A percentile compares a stretch with the other conserved stretches of the same genome.
phyloP scores from a whole-genome alignment of 1,140 invertebrate genomes.

The Hyposmocoma kahamanoa region DNA sequence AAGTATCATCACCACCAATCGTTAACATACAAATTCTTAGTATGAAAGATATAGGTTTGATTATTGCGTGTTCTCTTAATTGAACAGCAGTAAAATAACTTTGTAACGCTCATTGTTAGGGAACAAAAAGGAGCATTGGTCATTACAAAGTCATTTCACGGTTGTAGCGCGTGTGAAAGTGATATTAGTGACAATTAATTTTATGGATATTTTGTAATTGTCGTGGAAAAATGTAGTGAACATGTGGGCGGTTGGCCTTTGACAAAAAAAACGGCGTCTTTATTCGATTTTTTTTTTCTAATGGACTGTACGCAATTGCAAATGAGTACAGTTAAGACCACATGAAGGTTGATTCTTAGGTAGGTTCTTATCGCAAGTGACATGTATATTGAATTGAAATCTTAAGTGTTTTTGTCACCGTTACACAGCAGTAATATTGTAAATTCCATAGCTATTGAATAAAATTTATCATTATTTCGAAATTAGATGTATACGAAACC shows the following conservation, averaged over 20 bases:
- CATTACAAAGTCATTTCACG: conserved; percentile 32
- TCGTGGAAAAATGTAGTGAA: conserved; percentile 40
- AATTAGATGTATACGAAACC: too few relatives aligned
- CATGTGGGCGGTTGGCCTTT: conserved; percentile 29
- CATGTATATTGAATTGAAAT: background rate
- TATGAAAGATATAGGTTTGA: too few relatives aligned
- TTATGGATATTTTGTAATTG: conserved; percentile 47
- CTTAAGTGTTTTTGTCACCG: background rate
- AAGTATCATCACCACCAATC: background rate
- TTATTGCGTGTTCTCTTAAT: too few relatives aligned
- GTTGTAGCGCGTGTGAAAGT: conserved; percentile 42
- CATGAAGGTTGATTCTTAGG: background rate
- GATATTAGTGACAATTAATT: conserved; percentile 50
- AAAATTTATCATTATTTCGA: too few relatives aligned
- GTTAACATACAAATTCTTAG: background rate
- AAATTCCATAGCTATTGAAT: too few relatives aligned
- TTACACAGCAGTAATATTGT: conserved; percentile 3
- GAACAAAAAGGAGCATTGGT: conserved; percentile 30
- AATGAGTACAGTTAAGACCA: background rate
- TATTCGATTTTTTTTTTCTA: background rate
- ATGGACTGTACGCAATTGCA: background rate
- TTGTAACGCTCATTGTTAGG: conserved; percentile 10
- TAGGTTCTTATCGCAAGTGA: background rate
- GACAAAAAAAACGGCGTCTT: background rate
- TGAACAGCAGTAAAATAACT: conserved; percentile 10